Evolutionary conservation across 1,140 invertebrate species (phyloP).

Genomic region (Drosophila nigrodunni): DNA sequence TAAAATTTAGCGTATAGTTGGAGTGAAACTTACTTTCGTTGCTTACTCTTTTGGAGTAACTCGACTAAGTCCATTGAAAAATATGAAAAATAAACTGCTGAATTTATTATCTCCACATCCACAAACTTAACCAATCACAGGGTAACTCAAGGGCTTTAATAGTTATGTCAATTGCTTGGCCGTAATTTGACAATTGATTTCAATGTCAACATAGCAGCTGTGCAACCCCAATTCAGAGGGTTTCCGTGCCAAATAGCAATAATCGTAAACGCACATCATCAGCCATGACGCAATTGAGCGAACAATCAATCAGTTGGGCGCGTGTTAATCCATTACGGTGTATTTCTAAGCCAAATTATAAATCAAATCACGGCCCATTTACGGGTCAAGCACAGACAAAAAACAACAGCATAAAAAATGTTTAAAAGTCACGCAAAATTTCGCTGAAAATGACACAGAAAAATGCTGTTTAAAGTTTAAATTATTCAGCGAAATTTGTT

Average conservation of each 20-base stretch:
- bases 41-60: too few relatives aligned
- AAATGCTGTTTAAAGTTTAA: slow-evolving; percentile 15
- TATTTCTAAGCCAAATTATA: slow-evolving; percentile 36
- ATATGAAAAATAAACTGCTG: too few relatives aligned
- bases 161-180: slow-evolving; percentile 15
- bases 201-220: slow-evolving; percentile 44
- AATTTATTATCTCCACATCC: not conserved
- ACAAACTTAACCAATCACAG: not conserved
- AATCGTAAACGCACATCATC: slow-evolving; percentile 37
- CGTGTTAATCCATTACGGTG: slow-evolving; percentile 23
- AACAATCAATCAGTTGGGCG: slow-evolving; percentile 25
- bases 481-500: slow-evolving; percentile 46
- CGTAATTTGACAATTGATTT: slow-evolving; percentile 35
- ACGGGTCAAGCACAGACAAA: not conserved
- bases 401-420: not conserved
- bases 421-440: slow-evolving; percentile 50
- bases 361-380: slow-evolving; percentile 32
- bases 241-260: slow-evolving; percentile 29
- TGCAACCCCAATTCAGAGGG: slow-evolving; percentile 31
- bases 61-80: too few relatives aligned
- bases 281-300: slow-evolving; percentile 22
- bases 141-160: slow-evolving; percentile 8
- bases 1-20: too few relatives aligned
- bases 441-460: slow-evolving; percentile 47
- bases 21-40: too few relatives aligned